A percentile compares a stretch with the other conserved stretches of the same genome.
These are phyloP conservation scores for Cremastobaeus sp. DNA, from an alignment of 2,888 invertebrate species.

Conservation along the genomic window DNA sequence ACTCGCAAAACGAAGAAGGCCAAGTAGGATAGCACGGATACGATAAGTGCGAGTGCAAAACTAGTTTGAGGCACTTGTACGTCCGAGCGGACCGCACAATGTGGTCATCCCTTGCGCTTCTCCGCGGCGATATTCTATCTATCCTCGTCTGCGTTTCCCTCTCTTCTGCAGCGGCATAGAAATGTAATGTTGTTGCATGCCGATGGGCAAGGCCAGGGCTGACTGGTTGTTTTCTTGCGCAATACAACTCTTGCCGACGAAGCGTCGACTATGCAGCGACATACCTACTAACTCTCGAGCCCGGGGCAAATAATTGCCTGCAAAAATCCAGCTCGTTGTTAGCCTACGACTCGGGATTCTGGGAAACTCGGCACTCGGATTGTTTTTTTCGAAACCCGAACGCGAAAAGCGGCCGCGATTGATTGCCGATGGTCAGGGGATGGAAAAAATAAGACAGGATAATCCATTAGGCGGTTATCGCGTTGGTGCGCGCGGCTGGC, in stretches of 20 bases:
- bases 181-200: constrained; percentile 62
- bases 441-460: background rate
- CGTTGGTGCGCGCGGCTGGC: constrained; percentile 30
- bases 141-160: constrained; percentile 54
- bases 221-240: constrained; percentile 72
- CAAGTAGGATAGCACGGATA: constrained; percentile 33
- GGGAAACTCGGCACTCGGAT: too few relatives aligned
- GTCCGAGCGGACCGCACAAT: constrained; percentile 42
- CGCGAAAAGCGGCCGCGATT: too few relatives aligned
- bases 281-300: constrained; percentile 2
- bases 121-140: constrained; percentile 53
- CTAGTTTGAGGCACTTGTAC: constrained; percentile 56
- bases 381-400: too few relatives aligned
- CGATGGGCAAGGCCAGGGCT: constrained; percentile 74
- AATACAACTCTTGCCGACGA: constrained; percentile 63
- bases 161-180: constrained; percentile 59
- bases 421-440: too few relatives aligned
- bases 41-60: constrained; percentile 53
- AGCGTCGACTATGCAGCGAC: constrained; percentile 37
- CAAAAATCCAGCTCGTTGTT: too few relatives aligned
- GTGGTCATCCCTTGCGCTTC: constrained; percentile 69
- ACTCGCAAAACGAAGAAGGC: constrained; percentile 37
- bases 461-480: constrained; percentile 44
- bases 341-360: too few relatives aligned
- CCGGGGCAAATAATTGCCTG: constrained; percentile 15